Base-by-base conservation (phyloP, 1,140 invertebrate genomes). In the Oreohelix idahoensis region DNA sequence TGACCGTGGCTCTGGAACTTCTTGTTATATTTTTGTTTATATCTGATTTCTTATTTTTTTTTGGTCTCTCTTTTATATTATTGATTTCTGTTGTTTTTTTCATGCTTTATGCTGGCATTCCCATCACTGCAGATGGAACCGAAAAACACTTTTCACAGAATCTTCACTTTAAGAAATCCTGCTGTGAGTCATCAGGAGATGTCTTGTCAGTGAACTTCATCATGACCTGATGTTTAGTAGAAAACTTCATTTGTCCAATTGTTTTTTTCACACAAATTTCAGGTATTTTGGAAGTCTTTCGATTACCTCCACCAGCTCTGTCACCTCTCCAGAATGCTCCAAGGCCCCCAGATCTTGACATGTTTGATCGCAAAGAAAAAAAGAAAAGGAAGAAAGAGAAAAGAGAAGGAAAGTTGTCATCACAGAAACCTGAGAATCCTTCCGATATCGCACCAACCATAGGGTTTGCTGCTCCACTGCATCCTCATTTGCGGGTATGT, bases 311-410 rank as follows among this genome's bases (percentile, higher is more conserved):
- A 20, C 88, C 89, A 20, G 87, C 89, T 84, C 85, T 90, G 32
- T 88, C 87, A 42, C 89, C 90, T 58, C 81, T 90, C 38, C 87
- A 87, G 82, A 90, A 90, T 86, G 89, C 90, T 69, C 90, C 89
- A 39, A 86, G 87, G 83, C 88, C 85, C 8, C 88, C 88, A 15
- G 82, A 83, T 35, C 69, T 87, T 0, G 84, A 85, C 74, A 83
- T 78, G 36, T 84, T 87, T 29, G 85, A 88, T 79, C 71, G 51
- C 17, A 49, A 45, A 35, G 86, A 87, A 32, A 83, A 53, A 13
- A 82, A 84, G 78, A 86, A 86, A 73, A 90, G 90, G 84, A 90
- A 89, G 81, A 53, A 83, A 4, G 84, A 85, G 26, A 45, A 76
- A 83, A 84, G 87, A 88, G 82, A 88, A 86, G 81, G 70, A 84